Conservation (phyloP, 2,113 vertebrate genomes). For the Cyanistes caeruleus region DNA sequence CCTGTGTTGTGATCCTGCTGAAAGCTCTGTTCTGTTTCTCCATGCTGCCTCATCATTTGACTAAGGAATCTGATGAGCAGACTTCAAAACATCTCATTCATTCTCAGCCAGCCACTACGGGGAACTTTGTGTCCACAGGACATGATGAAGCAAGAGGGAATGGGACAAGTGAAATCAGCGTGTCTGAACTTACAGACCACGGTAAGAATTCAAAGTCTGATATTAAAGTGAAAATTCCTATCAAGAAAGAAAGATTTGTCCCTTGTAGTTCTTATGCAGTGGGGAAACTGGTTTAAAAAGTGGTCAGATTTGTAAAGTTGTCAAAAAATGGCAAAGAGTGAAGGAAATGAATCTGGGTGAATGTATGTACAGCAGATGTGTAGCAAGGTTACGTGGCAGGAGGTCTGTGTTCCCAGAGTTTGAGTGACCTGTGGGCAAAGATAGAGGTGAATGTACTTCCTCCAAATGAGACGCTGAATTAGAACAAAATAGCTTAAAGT, state of each 20-base stretch:
- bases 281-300: not conserved
- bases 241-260: not conserved
- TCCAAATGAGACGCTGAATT: not conserved
- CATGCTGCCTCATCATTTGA: not conserved
- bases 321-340: not conserved
- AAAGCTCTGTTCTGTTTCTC: conserved; percentile 14
- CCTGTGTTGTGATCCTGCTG: not conserved
- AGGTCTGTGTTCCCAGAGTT: not conserved
- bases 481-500: not conserved
- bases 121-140: not conserved
- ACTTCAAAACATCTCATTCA: conserved; percentile 1
- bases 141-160: not conserved
- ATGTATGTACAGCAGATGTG: not conserved
- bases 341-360: not conserved
- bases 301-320: not conserved
- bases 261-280: not conserved
- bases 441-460: fast-evolving
- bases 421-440: not conserved
- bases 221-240: not conserved
- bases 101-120: conserved; percentile 22
- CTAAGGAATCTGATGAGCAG: conserved; percentile 67
- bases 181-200: conserved; percentile 11
- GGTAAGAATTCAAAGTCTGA: conserved; percentile 67
- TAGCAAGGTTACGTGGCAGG: not conserved
- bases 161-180: not conserved